phyloP scores from a whole-genome alignment of 2,113 vertebrate genomes.

The Salvelinus alpinus region DNA sequence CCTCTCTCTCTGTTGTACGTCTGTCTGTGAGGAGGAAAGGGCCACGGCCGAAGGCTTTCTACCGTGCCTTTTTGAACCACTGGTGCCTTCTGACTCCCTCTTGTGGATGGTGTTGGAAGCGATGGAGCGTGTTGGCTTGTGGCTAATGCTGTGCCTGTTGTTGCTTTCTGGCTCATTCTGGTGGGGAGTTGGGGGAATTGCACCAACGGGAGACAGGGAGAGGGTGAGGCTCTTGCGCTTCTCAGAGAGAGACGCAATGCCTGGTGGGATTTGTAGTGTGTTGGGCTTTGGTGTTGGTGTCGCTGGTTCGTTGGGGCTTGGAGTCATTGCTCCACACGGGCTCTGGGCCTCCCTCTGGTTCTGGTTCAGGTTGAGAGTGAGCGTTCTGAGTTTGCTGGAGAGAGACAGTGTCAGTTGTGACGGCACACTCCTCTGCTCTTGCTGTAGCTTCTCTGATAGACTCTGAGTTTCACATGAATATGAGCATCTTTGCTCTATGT shows the following conservation, averaged over 20 bases:
- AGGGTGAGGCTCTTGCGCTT: slow-evolving; percentile 69
- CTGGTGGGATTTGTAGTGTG: slow-evolving; percentile 49
- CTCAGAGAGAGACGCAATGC: slow-evolving; percentile 58
- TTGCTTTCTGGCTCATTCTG: slow-evolving; percentile 6
- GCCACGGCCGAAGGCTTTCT: neutral
- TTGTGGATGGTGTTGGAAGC: slow-evolving; percentile 15
- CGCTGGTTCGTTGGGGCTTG: slow-evolving; percentile 3
- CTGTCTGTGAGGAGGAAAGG: neutral
- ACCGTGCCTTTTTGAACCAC: slow-evolving; percentile 1
- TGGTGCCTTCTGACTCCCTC: slow-evolving; percentile 4
- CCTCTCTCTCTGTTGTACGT: neutral
- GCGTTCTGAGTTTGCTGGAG: slow-evolving; percentile 42
- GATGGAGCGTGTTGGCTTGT: neutral
- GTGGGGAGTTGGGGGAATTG: slow-evolving; percentile 11
- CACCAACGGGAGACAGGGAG: slow-evolving; percentile 53
- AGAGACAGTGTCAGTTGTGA: slow-evolving; percentile 37
- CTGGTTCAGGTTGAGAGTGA: slow-evolving; percentile 17
- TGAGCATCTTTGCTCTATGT: slow-evolving; percentile 14
- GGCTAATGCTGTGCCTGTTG: neutral
- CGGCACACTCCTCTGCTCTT: neutral
- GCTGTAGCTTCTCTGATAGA: slow-evolving; percentile 3
- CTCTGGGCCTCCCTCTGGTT: slow-evolving; percentile 25
- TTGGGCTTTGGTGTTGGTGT: slow-evolving; percentile 38
- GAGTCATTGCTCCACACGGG: neutral
- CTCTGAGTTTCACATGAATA: neutral